Evolutionary conservation across 2,797 vertebrate species (phyloP).

Genomic region (Halcyon leucocephala): DNA sequence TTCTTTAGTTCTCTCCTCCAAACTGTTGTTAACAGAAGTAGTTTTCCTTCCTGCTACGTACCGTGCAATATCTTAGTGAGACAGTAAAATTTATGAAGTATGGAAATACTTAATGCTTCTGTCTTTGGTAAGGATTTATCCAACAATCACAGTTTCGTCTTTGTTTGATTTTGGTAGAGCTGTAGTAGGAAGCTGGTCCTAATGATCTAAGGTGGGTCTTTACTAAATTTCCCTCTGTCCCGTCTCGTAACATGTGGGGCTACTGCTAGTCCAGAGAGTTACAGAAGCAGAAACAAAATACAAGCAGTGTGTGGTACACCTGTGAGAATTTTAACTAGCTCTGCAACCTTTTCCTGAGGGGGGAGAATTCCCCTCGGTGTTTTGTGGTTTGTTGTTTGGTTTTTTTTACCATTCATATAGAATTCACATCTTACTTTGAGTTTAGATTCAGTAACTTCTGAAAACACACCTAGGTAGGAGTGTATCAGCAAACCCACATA

Average conservation of each 20-base stretch:
- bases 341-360: background rate
- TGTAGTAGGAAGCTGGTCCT: background rate
- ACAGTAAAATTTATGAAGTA: background rate
- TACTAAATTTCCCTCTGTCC: background rate
- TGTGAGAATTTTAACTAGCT: background rate
- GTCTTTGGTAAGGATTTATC: background rate
- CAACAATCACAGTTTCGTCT: background rate
- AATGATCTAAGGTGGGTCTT: background rate
- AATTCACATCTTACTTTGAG: background rate
- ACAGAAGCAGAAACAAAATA: background rate
- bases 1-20: background rate
- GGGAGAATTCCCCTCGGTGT: background rate
- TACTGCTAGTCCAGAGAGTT: background rate
- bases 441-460: background rate
- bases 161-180: background rate
- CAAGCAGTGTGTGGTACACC: background rate
- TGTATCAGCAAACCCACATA: background rate
- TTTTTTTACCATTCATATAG: background rate
- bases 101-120: background rate
- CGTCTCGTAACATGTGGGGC: background rate
- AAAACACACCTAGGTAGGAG: background rate
- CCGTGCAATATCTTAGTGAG: background rate
- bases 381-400: too few relatives aligned
- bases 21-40: background rate
- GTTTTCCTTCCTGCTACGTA: background rate